Evolutionary conservation across 2,888 invertebrate species (phyloP).

Genomic region (Troglohyphantes excavatus): DNA sequence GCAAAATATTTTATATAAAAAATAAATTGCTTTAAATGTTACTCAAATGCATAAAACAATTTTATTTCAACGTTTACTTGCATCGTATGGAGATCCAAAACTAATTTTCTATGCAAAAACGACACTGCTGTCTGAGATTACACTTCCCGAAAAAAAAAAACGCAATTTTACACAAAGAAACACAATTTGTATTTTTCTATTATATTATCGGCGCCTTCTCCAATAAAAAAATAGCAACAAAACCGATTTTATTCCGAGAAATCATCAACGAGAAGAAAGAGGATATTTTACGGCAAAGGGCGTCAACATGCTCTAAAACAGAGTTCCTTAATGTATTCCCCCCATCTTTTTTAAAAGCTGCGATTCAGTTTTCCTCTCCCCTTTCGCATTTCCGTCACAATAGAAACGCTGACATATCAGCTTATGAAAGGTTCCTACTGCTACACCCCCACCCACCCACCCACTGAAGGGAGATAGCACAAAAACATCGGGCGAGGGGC

Average conservation of each 20-base stretch:
- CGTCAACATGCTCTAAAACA: slow-evolving; percentile 10
- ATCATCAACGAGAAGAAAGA: neutral
- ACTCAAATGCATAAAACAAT: too few species aligned
- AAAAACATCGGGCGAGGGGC: slow-evolving; percentile 26
- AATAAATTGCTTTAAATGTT: too few species aligned
- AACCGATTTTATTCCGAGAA: neutral
- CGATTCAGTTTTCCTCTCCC: slow-evolving; percentile 28
- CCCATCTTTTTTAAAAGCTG: slow-evolving; percentile 30
- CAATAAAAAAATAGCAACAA: neutral
- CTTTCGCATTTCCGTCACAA: slow-evolving; percentile 53
- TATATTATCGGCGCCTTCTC: neutral
- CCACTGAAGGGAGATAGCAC: neutral
- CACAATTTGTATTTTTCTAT: neutral
- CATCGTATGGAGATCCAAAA: too few species aligned
- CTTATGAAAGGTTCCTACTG: slow-evolving; percentile 30
- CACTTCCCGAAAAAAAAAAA: neutral
- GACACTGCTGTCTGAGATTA: too few species aligned
- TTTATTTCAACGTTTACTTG: too few species aligned
- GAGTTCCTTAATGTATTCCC: slow-evolving; percentile 40
- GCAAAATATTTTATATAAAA: too few species aligned
- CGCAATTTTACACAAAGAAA: neutral
- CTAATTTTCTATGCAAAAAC: too few species aligned
- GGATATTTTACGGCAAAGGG: neutral
- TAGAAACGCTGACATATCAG: slow-evolving; percentile 62
- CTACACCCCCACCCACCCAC: too few species aligned